Conservation (phyloP, 2,113 vertebrate genomes). For the Sinocyclocheilus anshuiensis region DNA sequence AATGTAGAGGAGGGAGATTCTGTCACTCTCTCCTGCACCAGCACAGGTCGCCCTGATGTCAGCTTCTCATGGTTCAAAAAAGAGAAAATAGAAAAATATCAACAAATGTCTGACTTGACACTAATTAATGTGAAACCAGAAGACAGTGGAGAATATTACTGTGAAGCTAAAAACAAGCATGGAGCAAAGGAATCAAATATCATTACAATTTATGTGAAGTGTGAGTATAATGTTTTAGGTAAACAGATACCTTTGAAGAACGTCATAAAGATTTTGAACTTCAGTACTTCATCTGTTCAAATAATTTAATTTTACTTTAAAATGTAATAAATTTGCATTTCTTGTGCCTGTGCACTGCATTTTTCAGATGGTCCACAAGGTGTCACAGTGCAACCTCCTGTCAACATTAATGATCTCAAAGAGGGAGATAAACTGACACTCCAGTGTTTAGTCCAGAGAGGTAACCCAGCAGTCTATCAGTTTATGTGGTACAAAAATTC, state of each 20-base stretch:
- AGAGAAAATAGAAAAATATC: fast-evolving
- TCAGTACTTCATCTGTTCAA: neutral
- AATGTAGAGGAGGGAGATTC: neutral
- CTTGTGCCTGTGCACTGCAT: neutral
- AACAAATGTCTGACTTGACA: fast-evolving
- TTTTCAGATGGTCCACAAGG: conserved; percentile 60
- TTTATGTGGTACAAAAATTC: conserved; percentile 50
- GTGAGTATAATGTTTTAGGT: conserved; percentile 57
- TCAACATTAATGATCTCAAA: neutral
- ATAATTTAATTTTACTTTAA: too few relatives aligned
- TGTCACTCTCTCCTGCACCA: conserved; percentile 60
- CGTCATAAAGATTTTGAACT: too few relatives aligned
- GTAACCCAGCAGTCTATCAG: neutral
- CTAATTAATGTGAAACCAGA: neutral
- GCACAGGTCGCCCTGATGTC: conserved; percentile 47
- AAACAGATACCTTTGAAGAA: neutral
- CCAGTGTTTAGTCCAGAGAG: conserved; percentile 45
- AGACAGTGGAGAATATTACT: conserved; percentile 57
- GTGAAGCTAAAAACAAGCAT: conserved; percentile 51
- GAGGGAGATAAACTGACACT: conserved; percentile 43
- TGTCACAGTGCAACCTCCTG: neutral
- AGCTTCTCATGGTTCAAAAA: conserved; percentile 57
- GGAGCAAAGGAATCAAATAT: fast-evolving
- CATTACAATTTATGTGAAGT: conserved; percentile 41
- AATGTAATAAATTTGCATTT: neutral